phyloP scores from a whole-genome alignment of 1,140 invertebrate species.

The Stenopsyche tienmushanensis region DNA sequence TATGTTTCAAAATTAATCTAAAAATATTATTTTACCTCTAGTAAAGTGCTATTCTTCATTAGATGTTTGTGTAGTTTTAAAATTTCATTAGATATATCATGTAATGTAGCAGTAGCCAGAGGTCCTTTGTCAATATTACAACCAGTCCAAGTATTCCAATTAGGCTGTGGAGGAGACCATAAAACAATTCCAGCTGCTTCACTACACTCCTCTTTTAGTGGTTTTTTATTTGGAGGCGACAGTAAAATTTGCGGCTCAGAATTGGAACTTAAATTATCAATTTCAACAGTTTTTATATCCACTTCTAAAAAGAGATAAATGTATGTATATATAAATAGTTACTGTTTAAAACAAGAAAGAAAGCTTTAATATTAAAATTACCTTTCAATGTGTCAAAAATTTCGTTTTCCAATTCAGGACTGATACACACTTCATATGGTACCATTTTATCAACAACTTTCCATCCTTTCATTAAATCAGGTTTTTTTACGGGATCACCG shows the following conservation, averaged over 20 bases:
- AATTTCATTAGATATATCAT: conserved; percentile 79
- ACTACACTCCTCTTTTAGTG: conserved; percentile 49
- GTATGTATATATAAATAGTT: neutral
- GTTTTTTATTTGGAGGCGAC: conserved; percentile 38
- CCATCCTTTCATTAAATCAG: too few relatives aligned
- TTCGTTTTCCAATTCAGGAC: conserved; percentile 65
- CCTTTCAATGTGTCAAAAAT: conserved; percentile 65
- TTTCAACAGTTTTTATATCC: conserved; percentile 45
- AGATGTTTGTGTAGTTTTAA: conserved; percentile 63
- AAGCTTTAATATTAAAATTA: conserved; percentile 31
- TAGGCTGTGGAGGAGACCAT: conserved; percentile 91
- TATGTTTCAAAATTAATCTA: too few relatives aligned
- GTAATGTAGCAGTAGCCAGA: conserved; percentile 74
- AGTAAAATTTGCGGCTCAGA: conserved; percentile 27
- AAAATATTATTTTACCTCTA: conserved; percentile 44
- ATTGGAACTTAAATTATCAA: too few relatives aligned
- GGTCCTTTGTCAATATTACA: conserved; percentile 88
- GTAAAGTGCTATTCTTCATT: conserved; percentile 61
- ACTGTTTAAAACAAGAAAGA: neutral
- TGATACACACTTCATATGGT: conserved; percentile 77
- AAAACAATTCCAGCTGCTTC: conserved; percentile 76
- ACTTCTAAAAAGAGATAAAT: conserved; percentile 43
- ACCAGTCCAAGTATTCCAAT: conserved; percentile 94
- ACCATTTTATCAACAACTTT: conserved; percentile 70
- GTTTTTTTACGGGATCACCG: conserved; percentile 83